These are phyloP conservation scores for Solea solea DNA, from an alignment of 2,113 vertebrate genomes.

Conservation along the genomic window DNA sequence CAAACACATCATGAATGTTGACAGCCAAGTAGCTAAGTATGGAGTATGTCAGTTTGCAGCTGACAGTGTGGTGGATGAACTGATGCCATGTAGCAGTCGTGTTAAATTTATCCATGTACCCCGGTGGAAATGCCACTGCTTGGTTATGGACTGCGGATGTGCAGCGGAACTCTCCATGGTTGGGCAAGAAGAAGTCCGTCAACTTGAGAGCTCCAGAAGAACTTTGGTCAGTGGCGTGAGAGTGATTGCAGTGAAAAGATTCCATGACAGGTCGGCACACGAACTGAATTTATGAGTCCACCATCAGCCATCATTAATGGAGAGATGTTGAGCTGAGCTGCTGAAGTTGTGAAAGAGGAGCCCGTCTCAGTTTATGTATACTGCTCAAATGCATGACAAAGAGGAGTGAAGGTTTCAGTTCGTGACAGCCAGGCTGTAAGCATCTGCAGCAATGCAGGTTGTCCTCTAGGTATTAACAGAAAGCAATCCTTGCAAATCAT, in stretches of 20 bases:
- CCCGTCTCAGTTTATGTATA: constrained; percentile 14
- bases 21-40: background rate
- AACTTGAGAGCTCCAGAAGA: constrained; percentile 20
- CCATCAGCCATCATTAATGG: constrained; percentile 36
- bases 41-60: background rate
- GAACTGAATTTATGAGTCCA: constrained; percentile 37
- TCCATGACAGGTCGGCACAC: constrained; percentile 20
- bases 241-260: constrained; percentile 35
- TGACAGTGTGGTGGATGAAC: background rate
- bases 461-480: background rate
- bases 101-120: constrained; percentile 25
- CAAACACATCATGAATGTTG: background rate
- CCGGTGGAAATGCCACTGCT: constrained; percentile 30
- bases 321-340: constrained; percentile 24
- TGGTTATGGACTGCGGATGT: constrained; percentile 14
- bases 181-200: constrained; percentile 26
- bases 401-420: constrained; percentile 1
- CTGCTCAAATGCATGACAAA: constrained; percentile 14
- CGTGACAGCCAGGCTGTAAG: background rate
- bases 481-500: background rate
- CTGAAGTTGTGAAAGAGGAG: constrained; percentile 25
- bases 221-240: constrained; percentile 27
- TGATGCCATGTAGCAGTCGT: constrained; percentile 1
- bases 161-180: constrained; percentile 13
- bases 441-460: background rate